These are phyloP conservation scores for Acestrorhynchus altus DNA, from an alignment of 2,797 vertebrate species.

Conservation along the genomic window DNA sequence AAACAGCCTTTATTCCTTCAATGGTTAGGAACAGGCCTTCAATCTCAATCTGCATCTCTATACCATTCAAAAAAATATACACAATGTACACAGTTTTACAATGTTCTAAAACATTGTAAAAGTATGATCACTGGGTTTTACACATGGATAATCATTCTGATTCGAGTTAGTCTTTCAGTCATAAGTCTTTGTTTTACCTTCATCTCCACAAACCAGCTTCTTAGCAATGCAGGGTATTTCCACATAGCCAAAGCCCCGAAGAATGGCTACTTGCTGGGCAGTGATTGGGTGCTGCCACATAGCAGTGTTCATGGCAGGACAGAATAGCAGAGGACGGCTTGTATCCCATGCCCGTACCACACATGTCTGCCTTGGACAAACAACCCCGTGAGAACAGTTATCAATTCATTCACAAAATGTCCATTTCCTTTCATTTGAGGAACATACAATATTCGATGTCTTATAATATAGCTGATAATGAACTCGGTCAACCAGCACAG, in stretches of 20 bases:
- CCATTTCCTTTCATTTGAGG: too few species aligned
- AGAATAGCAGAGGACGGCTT: slow-evolving; percentile 91
- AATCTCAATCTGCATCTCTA: too few species aligned
- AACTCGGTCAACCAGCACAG: too few species aligned
- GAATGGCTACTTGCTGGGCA: slow-evolving; percentile 81
- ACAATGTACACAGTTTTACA: too few species aligned
- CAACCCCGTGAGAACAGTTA: background rate
- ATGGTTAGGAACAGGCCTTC: too few species aligned
- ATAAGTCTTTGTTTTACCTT: slow-evolving; percentile 80
- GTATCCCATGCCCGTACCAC: slow-evolving; percentile 93
- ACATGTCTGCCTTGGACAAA: slow-evolving; percentile 84
- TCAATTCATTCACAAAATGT: background rate
- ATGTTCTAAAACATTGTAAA: too few species aligned
- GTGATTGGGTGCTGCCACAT: slow-evolving; percentile 98
- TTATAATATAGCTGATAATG: too few species aligned
- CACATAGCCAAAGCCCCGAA: slow-evolving; percentile 87
- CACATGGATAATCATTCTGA: background rate
- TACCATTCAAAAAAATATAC: too few species aligned
- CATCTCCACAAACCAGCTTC: slow-evolving; percentile 92
- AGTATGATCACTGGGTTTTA: background rate
- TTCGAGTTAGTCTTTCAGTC: background rate
- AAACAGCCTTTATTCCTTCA: too few species aligned
- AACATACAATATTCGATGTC: too few species aligned
- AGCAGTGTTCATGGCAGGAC: slow-evolving; percentile 96
- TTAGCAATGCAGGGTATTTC: slow-evolving; percentile 93